phyloP scores from a whole-genome alignment of 1,140 invertebrate species.

The Drosophila triauraria region DNA sequence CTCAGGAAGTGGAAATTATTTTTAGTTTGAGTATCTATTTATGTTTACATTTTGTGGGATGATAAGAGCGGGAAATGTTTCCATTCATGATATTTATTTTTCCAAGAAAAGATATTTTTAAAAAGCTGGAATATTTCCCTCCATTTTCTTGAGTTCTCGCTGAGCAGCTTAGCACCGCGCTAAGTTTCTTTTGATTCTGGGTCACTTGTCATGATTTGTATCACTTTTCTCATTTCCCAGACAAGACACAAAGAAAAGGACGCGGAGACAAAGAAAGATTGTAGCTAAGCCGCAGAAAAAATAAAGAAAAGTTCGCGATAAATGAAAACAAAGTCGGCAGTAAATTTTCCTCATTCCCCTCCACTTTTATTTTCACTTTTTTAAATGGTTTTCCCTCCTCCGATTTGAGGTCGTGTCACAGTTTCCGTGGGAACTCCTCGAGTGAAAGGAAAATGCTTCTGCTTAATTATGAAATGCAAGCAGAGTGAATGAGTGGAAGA shows the following conservation, averaged over 20 bases:
- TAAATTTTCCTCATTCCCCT: slow-evolving; percentile 2
- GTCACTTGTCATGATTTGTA: slow-evolving; percentile 41
- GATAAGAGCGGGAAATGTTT: background rate
- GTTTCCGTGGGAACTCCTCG: slow-evolving; percentile 17
- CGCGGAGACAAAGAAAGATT: slow-evolving; percentile 9
- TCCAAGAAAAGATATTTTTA: background rate
- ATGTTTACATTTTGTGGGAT: background rate
- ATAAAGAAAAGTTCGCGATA: slow-evolving; percentile 46
- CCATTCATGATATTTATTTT: background rate
- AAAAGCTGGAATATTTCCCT: background rate
- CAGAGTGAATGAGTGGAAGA: slow-evolving; percentile 23
- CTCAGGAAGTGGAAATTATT: background rate
- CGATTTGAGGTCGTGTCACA: slow-evolving; percentile 48
- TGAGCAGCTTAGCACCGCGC: slow-evolving; percentile 26
- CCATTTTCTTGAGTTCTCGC: background rate
- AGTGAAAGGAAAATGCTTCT: slow-evolving; percentile 18
- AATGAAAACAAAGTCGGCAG: slow-evolving; percentile 47
- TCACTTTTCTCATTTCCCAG: slow-evolving; percentile 12
- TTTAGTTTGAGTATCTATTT: slow-evolving; percentile 7
- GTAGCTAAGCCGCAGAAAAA: slow-evolving; percentile 22
- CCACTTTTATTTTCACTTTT: slow-evolving; percentile 25
- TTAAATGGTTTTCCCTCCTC: slow-evolving; percentile 17
- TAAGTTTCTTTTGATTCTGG: slow-evolving; percentile 25
- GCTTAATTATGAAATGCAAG: slow-evolving; percentile 58
- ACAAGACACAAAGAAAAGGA: slow-evolving; percentile 3